Evolutionary conservation across 2,797 vertebrate species (phyloP), one percentile per base, ranked within the genome.

Genomic region (Numenius phaeopus): DNA sequence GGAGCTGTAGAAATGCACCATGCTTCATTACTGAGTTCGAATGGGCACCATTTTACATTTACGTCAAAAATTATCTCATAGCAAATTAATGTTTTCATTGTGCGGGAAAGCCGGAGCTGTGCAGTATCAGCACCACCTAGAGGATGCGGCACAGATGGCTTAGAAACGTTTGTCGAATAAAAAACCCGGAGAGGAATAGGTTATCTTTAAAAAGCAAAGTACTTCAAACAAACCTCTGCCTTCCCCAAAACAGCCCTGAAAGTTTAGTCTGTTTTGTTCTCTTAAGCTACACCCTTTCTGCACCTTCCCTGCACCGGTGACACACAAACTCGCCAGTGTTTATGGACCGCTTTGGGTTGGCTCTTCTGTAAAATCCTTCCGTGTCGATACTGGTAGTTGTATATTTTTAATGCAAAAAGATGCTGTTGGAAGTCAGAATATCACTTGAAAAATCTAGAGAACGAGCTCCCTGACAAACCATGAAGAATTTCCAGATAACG

Each of bases 1-100:
- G 99, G 99, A 99, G 99, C 99, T 99, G 98, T 99, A 99, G 99
- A 99, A 99, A 99, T 99, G 99, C 99, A 99, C 99, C 99, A 99
- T 99, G 99, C 99, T 99, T 99, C 99, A 99, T 99, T 99, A 99
- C 99, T 98, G 99, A 98, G 99, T 99, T 99, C 99, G 99, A 99
- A 99, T 99, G 99, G 99, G 99, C 99, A 99, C 99, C 98, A 99
- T 99, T 99, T 99, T 99, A 99, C 99, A 99, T 99, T 99, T 99
- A 99, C 99, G 99, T 99, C 99, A 99, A 99, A 99, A 99, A 99
- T 99, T 99, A 99, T 99, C 99, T 99, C 99, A 99, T 99, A 99
- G 98, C 99, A 99, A 99, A 99, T 99, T 99, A 99, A 99, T 99
- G 99, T 99, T 99, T 99, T 99, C 99, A 99, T 99, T 99, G 99